A percentile compares a stretch with the other conserved stretches of the same genome.
phyloP scores from a whole-genome alignment of 2,113 vertebrate genomes.

The Catagonus wagneri region DNA sequence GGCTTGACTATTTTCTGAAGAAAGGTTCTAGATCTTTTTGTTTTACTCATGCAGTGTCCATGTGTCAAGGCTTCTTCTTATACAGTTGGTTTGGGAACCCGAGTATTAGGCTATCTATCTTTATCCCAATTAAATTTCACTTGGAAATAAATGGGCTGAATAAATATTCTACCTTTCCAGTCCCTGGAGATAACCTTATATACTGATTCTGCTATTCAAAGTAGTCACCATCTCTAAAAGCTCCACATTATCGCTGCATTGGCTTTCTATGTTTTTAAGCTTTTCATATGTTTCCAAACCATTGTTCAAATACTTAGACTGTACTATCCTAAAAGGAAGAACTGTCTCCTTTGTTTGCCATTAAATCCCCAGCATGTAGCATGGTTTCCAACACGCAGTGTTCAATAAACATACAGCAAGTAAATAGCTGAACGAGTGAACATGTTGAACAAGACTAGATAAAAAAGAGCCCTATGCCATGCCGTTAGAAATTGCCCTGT shows the following conservation, averaged over 20 bases:
- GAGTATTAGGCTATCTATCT: not conserved
- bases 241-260: not conserved
- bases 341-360: not conserved
- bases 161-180: not conserved
- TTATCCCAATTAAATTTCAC: conserved; percentile 10
- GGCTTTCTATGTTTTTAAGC: not conserved
- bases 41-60: not conserved
- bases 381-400: not conserved
- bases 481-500: conserved; percentile 19
- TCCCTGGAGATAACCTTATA: not conserved
- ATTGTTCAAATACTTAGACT: conserved; percentile 11
- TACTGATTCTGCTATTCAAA: not conserved
- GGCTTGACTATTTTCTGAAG: not conserved
- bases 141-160: not conserved
- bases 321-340: not conserved
- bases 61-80: not conserved
- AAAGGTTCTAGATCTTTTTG: not conserved
- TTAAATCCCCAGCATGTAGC: not conserved
- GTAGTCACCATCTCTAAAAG: not conserved
- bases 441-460: not conserved
- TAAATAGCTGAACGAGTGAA: conserved; percentile 10
- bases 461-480: conserved; percentile 11
- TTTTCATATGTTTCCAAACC: not conserved
- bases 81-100: not conserved
- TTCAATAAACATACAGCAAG: not conserved